Conservation (phyloP, 1,140 invertebrate species). For the Semibalanus balanoides region DNA sequence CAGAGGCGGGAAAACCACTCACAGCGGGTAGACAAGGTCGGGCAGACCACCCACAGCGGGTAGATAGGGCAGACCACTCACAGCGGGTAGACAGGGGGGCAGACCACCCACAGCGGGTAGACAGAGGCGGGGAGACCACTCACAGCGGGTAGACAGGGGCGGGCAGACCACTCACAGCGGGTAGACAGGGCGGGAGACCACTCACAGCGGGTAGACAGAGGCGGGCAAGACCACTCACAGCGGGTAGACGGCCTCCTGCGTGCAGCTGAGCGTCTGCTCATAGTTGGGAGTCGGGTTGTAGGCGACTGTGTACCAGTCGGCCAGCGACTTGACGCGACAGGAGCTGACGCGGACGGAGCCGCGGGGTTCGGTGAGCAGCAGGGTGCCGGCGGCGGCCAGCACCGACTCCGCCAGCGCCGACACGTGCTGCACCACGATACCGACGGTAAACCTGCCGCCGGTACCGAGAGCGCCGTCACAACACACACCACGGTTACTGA, state of each 20-base stretch:
- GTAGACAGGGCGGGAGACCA: too few relatives aligned
- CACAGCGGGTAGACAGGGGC: background rate
- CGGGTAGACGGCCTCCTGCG: constrained; percentile 92
- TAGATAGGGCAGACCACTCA: too few relatives aligned
- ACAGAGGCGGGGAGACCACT: background rate
- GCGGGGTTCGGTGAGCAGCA: constrained; percentile 59
- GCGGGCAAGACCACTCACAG: constrained; percentile 48
- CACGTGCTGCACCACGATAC: constrained; percentile 52
- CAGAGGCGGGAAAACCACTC: background rate
- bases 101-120: background rate
- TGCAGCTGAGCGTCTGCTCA: constrained; percentile 73
- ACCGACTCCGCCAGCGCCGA: constrained; percentile 67
- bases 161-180: background rate
- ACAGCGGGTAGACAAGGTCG: background rate
- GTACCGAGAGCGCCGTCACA: background rate
- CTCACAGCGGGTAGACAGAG: background rate
- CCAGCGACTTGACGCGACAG: constrained; percentile 57
- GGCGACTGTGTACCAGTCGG: constrained; percentile 91
- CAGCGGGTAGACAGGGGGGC: too few relatives aligned
- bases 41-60: background rate
- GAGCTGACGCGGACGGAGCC: constrained; percentile 56
- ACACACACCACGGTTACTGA: constrained; percentile 3
- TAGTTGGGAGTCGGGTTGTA: constrained; percentile 90
- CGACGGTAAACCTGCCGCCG: constrained; percentile 47
- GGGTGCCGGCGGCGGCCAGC: constrained; percentile 51